Evolutionary conservation across 2,113 vertebrate species (phyloP).

Genomic region (Helogale parvula): DNA sequence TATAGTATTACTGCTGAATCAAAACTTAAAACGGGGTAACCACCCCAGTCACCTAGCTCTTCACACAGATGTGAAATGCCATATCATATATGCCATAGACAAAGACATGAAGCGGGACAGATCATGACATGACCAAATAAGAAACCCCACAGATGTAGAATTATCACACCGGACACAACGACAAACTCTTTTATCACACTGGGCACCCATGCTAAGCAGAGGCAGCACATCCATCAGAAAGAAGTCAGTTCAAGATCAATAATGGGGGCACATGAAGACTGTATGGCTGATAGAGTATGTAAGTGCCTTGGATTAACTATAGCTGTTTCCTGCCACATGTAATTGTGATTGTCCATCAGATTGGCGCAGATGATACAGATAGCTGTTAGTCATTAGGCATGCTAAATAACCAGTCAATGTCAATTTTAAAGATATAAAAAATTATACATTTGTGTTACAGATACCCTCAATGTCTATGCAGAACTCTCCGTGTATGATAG

Average conservation of each 20-base stretch:
- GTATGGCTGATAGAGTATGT: neutral
- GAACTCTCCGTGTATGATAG: neutral
- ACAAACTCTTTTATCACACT: neutral
- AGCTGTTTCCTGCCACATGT: neutral
- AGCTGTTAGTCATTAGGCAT: neutral
- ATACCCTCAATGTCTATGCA: neutral
- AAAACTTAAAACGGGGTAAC: neutral
- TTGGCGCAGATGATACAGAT: neutral
- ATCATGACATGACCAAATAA: neutral
- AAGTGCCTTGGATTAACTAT: neutral
- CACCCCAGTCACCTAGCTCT: neutral
- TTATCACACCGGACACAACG: neutral
- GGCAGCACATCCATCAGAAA: neutral
- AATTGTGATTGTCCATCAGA: neutral
- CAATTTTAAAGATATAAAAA: slow-evolving; percentile 44
- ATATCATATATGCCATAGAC: neutral
- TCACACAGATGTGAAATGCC: neutral
- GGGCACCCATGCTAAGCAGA: neutral
- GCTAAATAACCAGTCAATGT: neutral
- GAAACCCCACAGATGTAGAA: neutral
- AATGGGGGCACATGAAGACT: neutral
- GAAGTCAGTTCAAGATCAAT: slow-evolving; percentile 28
- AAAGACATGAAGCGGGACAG: neutral
- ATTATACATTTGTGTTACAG: neutral
- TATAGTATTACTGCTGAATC: neutral